These are phyloP conservation scores for Empis stercorea DNA, from an alignment of 2,888 invertebrate species.

Conservation along the genomic window DNA sequence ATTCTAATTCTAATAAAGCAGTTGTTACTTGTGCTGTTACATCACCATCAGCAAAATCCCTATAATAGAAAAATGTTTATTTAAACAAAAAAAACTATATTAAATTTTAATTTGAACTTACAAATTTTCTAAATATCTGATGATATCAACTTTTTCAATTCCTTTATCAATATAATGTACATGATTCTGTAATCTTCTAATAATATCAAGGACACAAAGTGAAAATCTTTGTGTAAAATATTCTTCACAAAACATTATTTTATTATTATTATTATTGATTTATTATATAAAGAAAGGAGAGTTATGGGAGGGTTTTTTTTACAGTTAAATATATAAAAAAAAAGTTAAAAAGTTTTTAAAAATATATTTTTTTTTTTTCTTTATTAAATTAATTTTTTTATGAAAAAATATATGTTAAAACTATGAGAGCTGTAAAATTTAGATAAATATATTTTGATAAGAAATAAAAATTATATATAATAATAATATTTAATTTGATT, in stretches of 20 bases:
- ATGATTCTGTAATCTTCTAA: slow-evolving; percentile 31
- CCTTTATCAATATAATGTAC: slow-evolving; percentile 24
- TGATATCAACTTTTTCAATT: slow-evolving; percentile 24
- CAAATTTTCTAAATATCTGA: slow-evolving; percentile 27
- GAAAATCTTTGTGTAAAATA: slow-evolving; percentile 8
- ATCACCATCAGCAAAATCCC: slow-evolving; percentile 29
- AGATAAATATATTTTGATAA: no score
- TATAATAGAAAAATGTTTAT: slow-evolving; percentile 10
- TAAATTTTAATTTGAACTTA: slow-evolving; percentile 14
- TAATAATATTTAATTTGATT: no score
- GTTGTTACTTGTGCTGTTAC: slow-evolving; percentile 27
- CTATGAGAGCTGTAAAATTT: no score
- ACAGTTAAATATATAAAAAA: no score
- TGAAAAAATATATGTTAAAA: no score
- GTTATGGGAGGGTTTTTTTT: no score
- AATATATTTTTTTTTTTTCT: no score
- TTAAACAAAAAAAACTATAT: background rate
- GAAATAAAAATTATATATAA: no score
- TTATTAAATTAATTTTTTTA: no score
- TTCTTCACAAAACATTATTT: background rate
- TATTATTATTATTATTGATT: no score
- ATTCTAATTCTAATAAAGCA: slow-evolving; percentile 24
- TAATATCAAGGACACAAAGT: slow-evolving; percentile 29
- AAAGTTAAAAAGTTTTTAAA: no score
- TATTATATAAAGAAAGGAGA: no score